phyloP scores from a whole-genome alignment of 2,113 vertebrate species.

The Nerophis lumbriciformis region DNA sequence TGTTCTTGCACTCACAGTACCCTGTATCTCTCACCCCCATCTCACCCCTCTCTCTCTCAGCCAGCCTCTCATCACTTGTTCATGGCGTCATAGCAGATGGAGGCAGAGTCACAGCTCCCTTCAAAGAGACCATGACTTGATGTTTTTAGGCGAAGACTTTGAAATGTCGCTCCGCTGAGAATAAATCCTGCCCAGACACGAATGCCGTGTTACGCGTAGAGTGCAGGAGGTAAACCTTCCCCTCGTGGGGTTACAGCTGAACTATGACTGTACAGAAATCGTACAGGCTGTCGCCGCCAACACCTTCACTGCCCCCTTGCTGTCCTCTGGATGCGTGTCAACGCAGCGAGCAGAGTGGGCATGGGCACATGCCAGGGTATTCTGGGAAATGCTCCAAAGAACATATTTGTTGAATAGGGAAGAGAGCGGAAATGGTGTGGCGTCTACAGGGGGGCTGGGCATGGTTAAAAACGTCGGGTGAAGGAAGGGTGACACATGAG shows the following conservation, averaged over 20 bases:
- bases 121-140: conserved; percentile 47
- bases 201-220: conserved; percentile 34
- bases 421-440: conserved; percentile 78
- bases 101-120: conserved; percentile 53
- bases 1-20: conserved; percentile 15
- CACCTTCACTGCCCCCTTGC: conserved; percentile 54
- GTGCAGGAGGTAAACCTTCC: conserved; percentile 12
- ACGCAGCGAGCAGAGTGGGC: conserved; percentile 64
- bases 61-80: conserved; percentile 61
- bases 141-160: conserved; percentile 48
- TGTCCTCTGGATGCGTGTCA: conserved; percentile 70
- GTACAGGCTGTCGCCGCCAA: conserved; percentile 27
- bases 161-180: conserved; percentile 32
- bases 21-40: conserved; percentile 45
- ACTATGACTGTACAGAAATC: conserved; percentile 34
- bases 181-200: conserved; percentile 41
- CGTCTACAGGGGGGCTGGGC: conserved; percentile 54
- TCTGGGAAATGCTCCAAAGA: conserved; percentile 78
- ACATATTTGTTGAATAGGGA: conserved; percentile 77
- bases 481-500: conserved; percentile 50
- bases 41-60: conserved; percentile 45
- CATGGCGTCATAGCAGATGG: conserved; percentile 49
- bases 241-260: conserved; percentile 2
- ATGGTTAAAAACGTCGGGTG: conserved; percentile 42
- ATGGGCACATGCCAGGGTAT: conserved; percentile 66